Evolutionary conservation across 2,113 vertebrate species (phyloP).

Genomic region (Trogon melanurus): DNA sequence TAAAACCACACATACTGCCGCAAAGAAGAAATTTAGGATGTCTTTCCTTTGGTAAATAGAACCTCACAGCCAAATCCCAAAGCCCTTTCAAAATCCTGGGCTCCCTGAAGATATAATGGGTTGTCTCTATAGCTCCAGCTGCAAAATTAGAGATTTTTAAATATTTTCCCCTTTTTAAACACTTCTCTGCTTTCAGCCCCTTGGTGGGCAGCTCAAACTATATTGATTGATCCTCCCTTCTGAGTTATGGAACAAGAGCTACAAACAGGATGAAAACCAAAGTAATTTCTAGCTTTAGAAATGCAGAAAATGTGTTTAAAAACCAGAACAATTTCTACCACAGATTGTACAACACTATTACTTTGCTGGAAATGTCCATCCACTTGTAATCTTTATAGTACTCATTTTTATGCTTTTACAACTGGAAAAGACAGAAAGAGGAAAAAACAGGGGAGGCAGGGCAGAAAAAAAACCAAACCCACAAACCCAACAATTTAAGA

Average conservation of each 20-base stretch:
- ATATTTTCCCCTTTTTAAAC: not conserved
- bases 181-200: not conserved
- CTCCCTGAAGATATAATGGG: not conserved
- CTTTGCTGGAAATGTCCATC: not conserved
- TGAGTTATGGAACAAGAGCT: not conserved
- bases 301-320: not conserved
- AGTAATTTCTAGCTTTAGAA: not conserved
- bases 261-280: not conserved
- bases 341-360: not conserved
- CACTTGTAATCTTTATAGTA: not conserved
- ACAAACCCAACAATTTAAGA: not conserved
- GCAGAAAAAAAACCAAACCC: no score
- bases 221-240: not conserved
- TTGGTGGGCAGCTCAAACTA: not conserved
- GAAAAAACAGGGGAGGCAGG: not conserved
- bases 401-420: not conserved
- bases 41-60: not conserved
- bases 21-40: not conserved
- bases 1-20: not conserved
- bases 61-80: not conserved
- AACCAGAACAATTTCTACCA: not conserved
- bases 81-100: not conserved
- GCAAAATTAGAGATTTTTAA: not conserved
- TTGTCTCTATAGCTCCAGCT: not conserved
- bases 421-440: not conserved